Conservation (phyloP, 1,140 invertebrate species). For the Calliopsis andreniformis region DNA sequence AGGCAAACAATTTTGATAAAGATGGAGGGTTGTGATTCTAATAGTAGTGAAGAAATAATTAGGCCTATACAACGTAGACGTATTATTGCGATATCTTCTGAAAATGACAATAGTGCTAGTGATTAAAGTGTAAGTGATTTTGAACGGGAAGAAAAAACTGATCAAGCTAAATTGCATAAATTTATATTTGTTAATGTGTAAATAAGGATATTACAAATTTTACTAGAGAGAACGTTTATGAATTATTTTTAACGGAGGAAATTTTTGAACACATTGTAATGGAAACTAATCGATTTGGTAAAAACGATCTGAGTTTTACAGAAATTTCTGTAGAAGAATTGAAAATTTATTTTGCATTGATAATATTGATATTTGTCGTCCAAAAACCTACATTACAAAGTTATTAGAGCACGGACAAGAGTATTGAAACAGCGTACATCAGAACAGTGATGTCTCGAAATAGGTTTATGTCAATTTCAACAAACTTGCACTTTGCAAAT, state of each 20-base stretch:
- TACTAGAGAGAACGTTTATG: too few species aligned
- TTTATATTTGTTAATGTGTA: slow-evolving; percentile 42
- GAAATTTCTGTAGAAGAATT: slow-evolving; percentile 11
- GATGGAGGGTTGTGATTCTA: slow-evolving; percentile 21
- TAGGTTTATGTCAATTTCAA: too few species aligned
- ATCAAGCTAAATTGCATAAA: slow-evolving; percentile 42
- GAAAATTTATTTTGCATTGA: slow-evolving; percentile 4
- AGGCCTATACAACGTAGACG: slow-evolving; percentile 26
- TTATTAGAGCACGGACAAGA: slow-evolving; percentile 6
- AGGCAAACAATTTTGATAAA: slow-evolving; percentile 12
- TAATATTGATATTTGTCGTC: not conserved
- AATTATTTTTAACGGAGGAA: slow-evolving; percentile 9
- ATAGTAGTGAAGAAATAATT: slow-evolving; percentile 32
- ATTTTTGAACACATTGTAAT: slow-evolving; percentile 10
- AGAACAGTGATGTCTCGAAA: too few species aligned
- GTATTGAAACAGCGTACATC: too few species aligned
- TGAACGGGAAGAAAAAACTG: slow-evolving; percentile 35
- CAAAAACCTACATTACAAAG: not conserved
- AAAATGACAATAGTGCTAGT: slow-evolving; percentile 25
- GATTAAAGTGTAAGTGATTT: slow-evolving; percentile 31
- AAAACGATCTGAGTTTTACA: slow-evolving; percentile 1
- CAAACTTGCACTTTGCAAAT: not conserved
- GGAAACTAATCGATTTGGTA: slow-evolving; percentile 13
- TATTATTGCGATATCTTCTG: slow-evolving; percentile 28
- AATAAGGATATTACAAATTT: slow-evolving; percentile 33